A percentile compares a stretch with the other conserved stretches of the same genome.
Conservation (phyloP, 2,888 invertebrate genomes). For the Drosophila recens region DNA sequence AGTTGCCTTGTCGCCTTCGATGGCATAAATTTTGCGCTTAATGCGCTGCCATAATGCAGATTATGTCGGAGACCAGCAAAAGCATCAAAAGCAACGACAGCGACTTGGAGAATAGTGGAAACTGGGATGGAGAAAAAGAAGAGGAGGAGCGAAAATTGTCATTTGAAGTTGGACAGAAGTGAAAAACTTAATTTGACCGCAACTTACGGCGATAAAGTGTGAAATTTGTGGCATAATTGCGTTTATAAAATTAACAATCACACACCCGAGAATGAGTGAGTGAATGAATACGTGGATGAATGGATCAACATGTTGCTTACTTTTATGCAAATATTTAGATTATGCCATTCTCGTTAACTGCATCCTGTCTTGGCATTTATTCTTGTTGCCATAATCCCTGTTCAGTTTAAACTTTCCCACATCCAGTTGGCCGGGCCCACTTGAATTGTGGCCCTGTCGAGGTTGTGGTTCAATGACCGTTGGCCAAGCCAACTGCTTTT, state of each 20-base stretch:
- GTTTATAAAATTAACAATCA: constrained; percentile 10
- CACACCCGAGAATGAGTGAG: constrained; percentile 19
- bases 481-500: constrained; percentile 63
- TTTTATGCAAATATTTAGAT: constrained; percentile 37
- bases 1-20: constrained; percentile 26
- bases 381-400: not conserved
- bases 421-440: constrained; percentile 34
- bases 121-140: not conserved
- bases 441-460: constrained; percentile 22
- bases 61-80: constrained; percentile 43
- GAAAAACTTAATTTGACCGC: constrained; percentile 57
- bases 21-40: constrained; percentile 68
- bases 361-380: constrained; percentile 22
- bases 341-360: constrained; percentile 25
- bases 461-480: constrained; percentile 52
- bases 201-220: constrained; percentile 44
- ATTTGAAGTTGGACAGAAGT: constrained; percentile 38
- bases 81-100: constrained; percentile 6
- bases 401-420: constrained; percentile 13
- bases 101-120: not conserved
- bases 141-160: not conserved
- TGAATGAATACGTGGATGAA: not conserved
- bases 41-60: constrained; percentile 75
- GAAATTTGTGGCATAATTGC: constrained; percentile 53
- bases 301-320: constrained; percentile 13